phyloP scores from a whole-genome alignment of 2,888 invertebrate species.

The Diplolepis rosae region DNA sequence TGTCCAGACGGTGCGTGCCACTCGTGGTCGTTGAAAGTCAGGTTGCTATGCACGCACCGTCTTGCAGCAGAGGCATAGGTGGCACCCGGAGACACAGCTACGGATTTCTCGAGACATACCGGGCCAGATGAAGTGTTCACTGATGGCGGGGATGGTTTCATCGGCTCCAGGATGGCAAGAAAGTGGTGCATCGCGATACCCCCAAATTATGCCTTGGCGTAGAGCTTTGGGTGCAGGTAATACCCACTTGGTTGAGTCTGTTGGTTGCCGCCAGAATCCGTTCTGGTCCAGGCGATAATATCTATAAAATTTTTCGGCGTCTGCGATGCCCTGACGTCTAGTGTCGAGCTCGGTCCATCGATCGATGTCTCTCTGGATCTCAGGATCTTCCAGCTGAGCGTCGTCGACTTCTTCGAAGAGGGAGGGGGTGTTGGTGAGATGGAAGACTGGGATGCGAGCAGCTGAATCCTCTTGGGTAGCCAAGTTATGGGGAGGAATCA shows the following conservation, averaged over 20 bases:
- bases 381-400: too few species aligned
- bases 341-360: too few species aligned
- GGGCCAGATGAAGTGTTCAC: slow-evolving; percentile 2
- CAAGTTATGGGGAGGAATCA: too few species aligned
- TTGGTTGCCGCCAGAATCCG: too few species aligned
- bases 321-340: too few species aligned
- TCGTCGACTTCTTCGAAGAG: too few species aligned
- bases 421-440: too few species aligned
- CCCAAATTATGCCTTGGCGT: not conserved
- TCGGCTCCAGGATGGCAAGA: not conserved
- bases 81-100: not conserved
- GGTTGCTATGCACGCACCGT: not conserved
- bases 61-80: not conserved
- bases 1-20: slow-evolving; percentile 21
- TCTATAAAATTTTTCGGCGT: too few species aligned
- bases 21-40: not conserved
- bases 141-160: not conserved
- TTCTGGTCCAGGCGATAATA: too few species aligned
- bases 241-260: not conserved
- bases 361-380: too few species aligned
- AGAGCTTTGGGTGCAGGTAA: not conserved
- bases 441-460: too few species aligned
- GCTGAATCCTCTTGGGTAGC: too few species aligned
- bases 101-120: not conserved
- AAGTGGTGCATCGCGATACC: not conserved